Evolutionary conservation across 2,888 invertebrate genomes (phyloP), one percentile per base, ranked within the genome.

Genomic region (Agrochola litura): DNA sequence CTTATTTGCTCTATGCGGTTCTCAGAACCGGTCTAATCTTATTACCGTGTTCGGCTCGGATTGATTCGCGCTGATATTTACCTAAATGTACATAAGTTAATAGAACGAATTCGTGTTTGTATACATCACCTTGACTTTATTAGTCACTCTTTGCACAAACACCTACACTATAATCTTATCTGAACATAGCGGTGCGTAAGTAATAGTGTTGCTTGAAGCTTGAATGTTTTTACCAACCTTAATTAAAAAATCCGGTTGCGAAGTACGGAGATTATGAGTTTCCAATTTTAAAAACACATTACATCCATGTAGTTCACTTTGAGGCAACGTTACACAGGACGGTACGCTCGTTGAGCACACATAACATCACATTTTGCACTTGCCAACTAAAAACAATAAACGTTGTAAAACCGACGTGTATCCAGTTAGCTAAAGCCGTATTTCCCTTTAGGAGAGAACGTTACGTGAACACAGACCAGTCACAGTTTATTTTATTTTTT

Each of bases 311-410:
- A 95, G 95, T 95, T 95, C 96, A 96, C 95, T 94, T 92, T 91
- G 91, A 89, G 88, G 91, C 90, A 94, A 95, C 92, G 95, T 95
- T 94, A 94, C 96, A 96, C 95, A 93, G 93, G 93, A 92, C 92
- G 92, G 93, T 90, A 93, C 93, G 94, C 93, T 95, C 89, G 92
- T 92, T 93, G 92, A 93, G 87, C 96, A 96, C 94, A 95, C 95
- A 95, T 92, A 95, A 95, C 94, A 95, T 96, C 96, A 96, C 96
- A 96, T 96, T 96, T 96, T 95, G 95, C 96, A 96, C 96, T 95
- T 84, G 92, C 91, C 90, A 90, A 92, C 91, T 91, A 91, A 92
- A 93, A 95, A 94, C 93, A 93, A 94, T 92, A 90, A 92, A 91
- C 84, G 84, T 81, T 86, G 83, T 89, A 90, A 88, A 91, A 92